Evolutionary conservation across 1,140 invertebrate species (phyloP).

Genomic region (Drosophila cardini): DNA sequence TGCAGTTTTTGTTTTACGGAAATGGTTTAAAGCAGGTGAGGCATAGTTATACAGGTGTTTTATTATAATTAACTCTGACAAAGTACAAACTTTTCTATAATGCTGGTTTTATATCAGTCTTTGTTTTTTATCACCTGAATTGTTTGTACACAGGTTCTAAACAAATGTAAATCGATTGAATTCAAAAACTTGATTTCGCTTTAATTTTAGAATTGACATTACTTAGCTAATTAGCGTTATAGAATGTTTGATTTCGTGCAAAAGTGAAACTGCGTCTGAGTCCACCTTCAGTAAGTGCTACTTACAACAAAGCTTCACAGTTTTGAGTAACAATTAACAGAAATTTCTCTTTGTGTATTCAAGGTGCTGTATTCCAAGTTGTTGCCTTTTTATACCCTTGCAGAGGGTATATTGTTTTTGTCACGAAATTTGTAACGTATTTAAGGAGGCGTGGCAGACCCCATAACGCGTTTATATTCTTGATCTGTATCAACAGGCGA

Average conservation of each 20-base stretch:
- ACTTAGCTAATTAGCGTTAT: slow-evolving; percentile 32
- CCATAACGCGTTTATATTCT: no score
- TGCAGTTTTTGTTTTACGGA: no score
- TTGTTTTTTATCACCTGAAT: neutral
- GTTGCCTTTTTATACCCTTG: slow-evolving; percentile 18
- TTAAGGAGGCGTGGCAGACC: no score
- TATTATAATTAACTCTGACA: neutral
- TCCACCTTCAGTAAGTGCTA: neutral
- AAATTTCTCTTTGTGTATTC: slow-evolving; percentile 54
- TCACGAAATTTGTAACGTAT: no score
- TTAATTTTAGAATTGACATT: slow-evolving; percentile 32
- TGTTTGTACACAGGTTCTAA: neutral
- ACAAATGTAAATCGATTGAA: neutral
- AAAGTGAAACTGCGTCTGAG: slow-evolving; percentile 10
- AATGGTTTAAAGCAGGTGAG: no score
- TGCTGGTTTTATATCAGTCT: neutral
- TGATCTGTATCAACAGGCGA: no score
- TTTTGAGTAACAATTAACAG: slow-evolving; percentile 45
- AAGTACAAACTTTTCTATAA: neutral
- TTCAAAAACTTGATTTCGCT: slow-evolving; percentile 1
- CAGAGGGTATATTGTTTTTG: no score
- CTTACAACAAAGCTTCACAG: slow-evolving; percentile 17
- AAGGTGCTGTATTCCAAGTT: slow-evolving; percentile 27
- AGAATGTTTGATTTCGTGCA: slow-evolving; percentile 16
- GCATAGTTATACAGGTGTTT: neutral